Base-by-base conservation (phyloP, 2,888 invertebrate genomes). In the Thecophora atra region DNA sequence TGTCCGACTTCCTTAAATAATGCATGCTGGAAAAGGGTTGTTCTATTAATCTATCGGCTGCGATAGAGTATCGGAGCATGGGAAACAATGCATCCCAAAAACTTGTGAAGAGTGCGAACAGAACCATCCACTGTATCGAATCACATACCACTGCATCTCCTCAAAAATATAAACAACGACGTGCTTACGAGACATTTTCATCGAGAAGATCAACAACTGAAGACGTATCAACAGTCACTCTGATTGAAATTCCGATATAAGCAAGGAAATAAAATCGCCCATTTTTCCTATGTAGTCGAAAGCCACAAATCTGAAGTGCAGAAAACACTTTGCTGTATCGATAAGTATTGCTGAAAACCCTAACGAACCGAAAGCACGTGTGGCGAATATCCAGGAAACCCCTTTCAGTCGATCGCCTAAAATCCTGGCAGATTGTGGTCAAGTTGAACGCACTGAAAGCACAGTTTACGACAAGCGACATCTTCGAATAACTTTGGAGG, bases 271-370 rank as follows among this genome's bases (percentile, higher is more conserved):
- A 94, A 72, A 96, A 85, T 98, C 98, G 0, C 95, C 94, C 0
- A 95, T 95, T 3, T 95, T 94, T 15, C 95, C 95, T 4, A 95
- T 94, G 78, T 94, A 93, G 87, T 98, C 98, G 84, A 98, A 98
- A 26, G 98, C 98, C 5, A 98, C 96, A 85, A 97, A 98, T 19
- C 96, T 97, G 86, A 93, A 98, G n/a, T n/a, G n/a, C n/a, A n/a
- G n/a, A 88, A 95, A 95, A 82, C 94, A 95, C 81, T 93, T 94
- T 0, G 95, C 95, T 0, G 95, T 87, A 0, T 96, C 96, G 0
- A 93, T 91, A 93, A 96, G 93, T 5, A 96, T 90, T 0, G 96
- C 98, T 0, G 92, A 90, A 51, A 96, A 83, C 0, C 98, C 98
- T 86, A 92, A 98, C 0, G 98, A 98, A 87, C 94, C 89, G 85